Evolutionary conservation across 53 echinoderm and acorn worm species (phyloP).

Genomic region (Echinarachnius parma): DNA sequence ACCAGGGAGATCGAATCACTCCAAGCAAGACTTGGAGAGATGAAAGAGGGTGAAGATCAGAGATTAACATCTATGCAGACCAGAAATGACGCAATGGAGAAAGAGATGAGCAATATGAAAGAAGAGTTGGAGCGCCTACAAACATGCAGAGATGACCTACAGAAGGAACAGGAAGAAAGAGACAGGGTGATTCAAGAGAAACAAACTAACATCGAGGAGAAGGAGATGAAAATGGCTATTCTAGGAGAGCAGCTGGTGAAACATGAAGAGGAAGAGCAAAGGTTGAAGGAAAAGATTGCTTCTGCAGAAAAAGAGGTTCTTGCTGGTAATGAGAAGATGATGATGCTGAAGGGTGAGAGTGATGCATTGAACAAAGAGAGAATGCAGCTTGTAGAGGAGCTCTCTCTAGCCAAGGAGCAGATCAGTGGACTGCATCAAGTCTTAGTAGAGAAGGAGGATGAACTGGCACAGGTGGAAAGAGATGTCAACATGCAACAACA

Average conservation of each 20-base stretch:
- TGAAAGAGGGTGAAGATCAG: constrained; percentile 13
- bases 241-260: constrained; percentile 1
- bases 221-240: constrained; percentile 7
- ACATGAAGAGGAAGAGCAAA: no score
- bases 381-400: constrained; percentile 43
- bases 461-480: neutral
- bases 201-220: neutral
- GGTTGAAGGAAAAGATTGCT: no score
- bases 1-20: no score
- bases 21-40: constrained; percentile 19
- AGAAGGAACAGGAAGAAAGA: constrained; percentile 7
- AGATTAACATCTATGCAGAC: neutral
- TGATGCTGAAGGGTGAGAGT: neutral
- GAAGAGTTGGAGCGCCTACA: constrained; percentile 12
- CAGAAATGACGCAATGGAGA: constrained; percentile 30
- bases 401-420: constrained; percentile 42
- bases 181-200: constrained; percentile 35
- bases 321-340: neutral
- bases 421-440: constrained; percentile 40
- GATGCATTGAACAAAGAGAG: constrained; percentile 21
- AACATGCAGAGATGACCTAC: neutral
- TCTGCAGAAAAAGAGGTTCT: neutral
- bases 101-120: constrained; percentile 16
- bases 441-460: constrained; percentile 23
- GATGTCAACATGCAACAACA: constrained; percentile 7